Conservation (phyloP, 1,140 invertebrate genomes). For the Bombus haemorrhoidalis region DNA sequence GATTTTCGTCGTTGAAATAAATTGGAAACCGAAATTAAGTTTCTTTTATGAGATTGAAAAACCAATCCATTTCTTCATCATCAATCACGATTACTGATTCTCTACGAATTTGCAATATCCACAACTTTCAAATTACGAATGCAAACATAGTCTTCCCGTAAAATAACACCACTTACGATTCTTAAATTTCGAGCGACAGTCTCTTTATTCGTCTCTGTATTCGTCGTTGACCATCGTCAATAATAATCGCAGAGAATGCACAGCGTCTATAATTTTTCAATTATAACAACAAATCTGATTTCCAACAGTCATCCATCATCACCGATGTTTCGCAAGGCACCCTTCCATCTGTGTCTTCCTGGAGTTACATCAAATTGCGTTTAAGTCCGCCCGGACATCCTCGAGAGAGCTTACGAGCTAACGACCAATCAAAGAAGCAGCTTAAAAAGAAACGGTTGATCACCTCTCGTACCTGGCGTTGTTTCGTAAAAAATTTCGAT, state of each 20-base stretch:
- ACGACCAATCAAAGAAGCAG: slow-evolving; percentile 4
- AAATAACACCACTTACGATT: too few species aligned
- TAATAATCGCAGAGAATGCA: not conserved
- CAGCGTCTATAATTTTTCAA: not conserved
- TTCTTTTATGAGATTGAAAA: too few species aligned
- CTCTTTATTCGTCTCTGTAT: not conserved
- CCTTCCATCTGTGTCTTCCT: not conserved
- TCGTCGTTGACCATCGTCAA: not conserved
- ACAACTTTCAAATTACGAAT: too few species aligned
- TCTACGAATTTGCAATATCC: too few species aligned
- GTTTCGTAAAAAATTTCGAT: slow-evolving; percentile 38
- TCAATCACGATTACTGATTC: too few species aligned
- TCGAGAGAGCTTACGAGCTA: not conserved
- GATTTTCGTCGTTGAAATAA: not conserved
- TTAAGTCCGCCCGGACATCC: not conserved
- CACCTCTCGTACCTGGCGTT: slow-evolving; percentile 48
- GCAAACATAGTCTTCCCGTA: too few species aligned
- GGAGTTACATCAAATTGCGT: not conserved
- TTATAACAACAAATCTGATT: not conserved
- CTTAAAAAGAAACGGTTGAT: slow-evolving; percentile 19
- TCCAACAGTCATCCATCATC: not conserved
- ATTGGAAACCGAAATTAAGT: not conserved
- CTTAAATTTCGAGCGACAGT: not conserved
- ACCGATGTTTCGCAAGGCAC: not conserved
- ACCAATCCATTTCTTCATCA: too few species aligned